phyloP scores from a whole-genome alignment of 2,113 vertebrate species.

The Leuciscus idus region DNA sequence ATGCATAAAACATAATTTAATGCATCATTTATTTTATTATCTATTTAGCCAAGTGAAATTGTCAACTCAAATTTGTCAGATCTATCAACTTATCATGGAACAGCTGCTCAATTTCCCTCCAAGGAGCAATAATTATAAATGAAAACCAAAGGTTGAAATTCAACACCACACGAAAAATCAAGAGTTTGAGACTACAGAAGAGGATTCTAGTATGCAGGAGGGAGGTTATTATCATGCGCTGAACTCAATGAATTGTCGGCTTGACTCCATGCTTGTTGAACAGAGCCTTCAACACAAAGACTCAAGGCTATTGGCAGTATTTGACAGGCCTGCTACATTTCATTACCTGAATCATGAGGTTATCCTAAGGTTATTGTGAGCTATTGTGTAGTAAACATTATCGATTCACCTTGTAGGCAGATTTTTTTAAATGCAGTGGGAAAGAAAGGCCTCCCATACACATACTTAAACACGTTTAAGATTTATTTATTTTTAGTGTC shows the following conservation, averaged over 20 bases:
- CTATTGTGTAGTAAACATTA: background rate
- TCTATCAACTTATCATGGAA: background rate
- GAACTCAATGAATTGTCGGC: background rate
- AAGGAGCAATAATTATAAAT: background rate
- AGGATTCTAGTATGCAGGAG: background rate
- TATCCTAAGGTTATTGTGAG: background rate
- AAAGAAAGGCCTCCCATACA: background rate
- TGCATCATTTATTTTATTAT: background rate
- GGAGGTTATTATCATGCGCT: background rate
- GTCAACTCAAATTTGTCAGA: background rate
- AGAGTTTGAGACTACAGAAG: background rate
- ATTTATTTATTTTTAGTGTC: background rate
- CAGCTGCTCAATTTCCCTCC: background rate
- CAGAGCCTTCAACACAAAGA: constrained; percentile 26
- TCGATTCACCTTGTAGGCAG: background rate
- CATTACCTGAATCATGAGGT: background rate
- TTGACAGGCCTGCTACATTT: constrained; percentile 27
- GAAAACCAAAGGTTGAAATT: background rate
- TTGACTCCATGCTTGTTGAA: constrained; percentile 4
- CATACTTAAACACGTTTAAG: background rate
- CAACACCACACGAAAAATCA: background rate
- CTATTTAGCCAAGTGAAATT: background rate
- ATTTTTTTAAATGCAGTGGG: background rate
- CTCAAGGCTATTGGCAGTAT: constrained; percentile 39
- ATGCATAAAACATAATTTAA: background rate